Conservation (phyloP, 2,888 invertebrate species). For the Steinernema scapterisci region DNA sequence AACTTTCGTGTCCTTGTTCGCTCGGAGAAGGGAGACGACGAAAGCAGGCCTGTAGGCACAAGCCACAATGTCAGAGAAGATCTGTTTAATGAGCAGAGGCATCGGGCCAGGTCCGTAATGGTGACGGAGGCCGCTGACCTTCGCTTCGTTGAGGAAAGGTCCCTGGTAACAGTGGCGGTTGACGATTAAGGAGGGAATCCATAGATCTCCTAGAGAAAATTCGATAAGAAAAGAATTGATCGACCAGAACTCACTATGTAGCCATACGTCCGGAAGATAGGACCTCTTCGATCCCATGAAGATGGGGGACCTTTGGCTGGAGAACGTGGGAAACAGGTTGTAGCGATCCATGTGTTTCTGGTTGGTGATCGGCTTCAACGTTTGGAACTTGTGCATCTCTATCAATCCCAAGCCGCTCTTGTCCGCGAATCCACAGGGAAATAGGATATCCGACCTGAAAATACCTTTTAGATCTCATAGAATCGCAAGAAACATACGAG, state of each 20-base stretch:
- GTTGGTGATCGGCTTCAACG: background rate
- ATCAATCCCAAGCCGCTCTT: background rate
- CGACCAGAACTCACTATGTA: constrained; percentile 26
- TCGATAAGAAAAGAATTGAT: background rate
- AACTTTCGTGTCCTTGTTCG: background rate
- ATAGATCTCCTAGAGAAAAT: constrained; percentile 36
- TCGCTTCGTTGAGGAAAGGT: constrained; percentile 34
- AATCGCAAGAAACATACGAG: constrained; percentile 33
- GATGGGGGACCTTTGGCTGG: constrained; percentile 30
- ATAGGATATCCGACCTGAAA: constrained; percentile 34
- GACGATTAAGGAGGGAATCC: constrained; percentile 35
- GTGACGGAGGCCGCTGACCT: constrained; percentile 2
- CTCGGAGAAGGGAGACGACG: background rate
- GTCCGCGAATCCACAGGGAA: constrained; percentile 36
- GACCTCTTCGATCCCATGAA: constrained; percentile 31
- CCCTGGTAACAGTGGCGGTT: constrained; percentile 35
- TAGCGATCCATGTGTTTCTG: background rate
- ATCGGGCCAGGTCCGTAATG: constrained; percentile 37
- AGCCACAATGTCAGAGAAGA: constrained; percentile 33
- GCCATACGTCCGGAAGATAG: constrained; percentile 37
- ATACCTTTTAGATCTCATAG: background rate
- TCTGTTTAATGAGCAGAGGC: constrained; percentile 37
- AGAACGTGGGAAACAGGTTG: constrained; percentile 29
- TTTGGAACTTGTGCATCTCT: background rate
- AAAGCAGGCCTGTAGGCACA: constrained; percentile 29